phyloP scores from a whole-genome alignment of 1,140 invertebrate genomes.

The Cryptotermes secundus region DNA sequence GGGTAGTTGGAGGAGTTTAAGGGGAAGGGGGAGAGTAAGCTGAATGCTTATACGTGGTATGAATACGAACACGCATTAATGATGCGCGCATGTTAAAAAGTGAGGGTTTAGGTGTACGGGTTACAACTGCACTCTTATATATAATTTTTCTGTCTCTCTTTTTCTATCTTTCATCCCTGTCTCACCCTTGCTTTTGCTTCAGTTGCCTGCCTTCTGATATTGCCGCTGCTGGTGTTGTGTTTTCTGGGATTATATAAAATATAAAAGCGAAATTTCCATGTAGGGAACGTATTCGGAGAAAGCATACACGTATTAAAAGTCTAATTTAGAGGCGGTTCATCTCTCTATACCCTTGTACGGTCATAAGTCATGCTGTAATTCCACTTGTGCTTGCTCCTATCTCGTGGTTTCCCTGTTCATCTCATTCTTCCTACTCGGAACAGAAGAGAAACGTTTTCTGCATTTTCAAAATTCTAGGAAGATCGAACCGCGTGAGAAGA shows the following conservation, averaged over 20 bases:
- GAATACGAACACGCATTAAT: constrained; percentile 8
- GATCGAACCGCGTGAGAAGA: background rate
- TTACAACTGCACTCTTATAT: constrained; percentile 14
- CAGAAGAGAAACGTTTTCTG: background rate
- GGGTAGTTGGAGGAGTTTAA: background rate
- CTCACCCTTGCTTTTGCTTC: constrained; percentile 1
- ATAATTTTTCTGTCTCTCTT: background rate
- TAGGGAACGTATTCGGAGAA: constrained; percentile 1
- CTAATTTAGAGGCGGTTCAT: constrained; percentile 10
- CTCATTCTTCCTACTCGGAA: background rate
- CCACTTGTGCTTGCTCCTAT: constrained; percentile 15
- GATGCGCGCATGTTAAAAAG: constrained; percentile 2
- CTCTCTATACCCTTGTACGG: background rate
- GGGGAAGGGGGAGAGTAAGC: background rate
- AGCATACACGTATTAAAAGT: constrained; percentile 17
- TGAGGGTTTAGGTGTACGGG: background rate
- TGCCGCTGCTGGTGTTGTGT: constrained; percentile 2
- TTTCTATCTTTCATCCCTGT: background rate
- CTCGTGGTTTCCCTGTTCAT: background rate
- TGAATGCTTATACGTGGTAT: constrained; percentile 12
- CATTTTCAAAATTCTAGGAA: constrained; percentile 1
- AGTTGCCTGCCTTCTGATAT: constrained; percentile 11
- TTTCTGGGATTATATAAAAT: constrained; percentile 20
- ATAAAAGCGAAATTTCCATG: constrained; percentile 19
- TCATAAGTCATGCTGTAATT: constrained; percentile 14